phyloP scores from a whole-genome alignment of 2,888 invertebrate genomes.

The Ornithoptera priamus region DNA sequence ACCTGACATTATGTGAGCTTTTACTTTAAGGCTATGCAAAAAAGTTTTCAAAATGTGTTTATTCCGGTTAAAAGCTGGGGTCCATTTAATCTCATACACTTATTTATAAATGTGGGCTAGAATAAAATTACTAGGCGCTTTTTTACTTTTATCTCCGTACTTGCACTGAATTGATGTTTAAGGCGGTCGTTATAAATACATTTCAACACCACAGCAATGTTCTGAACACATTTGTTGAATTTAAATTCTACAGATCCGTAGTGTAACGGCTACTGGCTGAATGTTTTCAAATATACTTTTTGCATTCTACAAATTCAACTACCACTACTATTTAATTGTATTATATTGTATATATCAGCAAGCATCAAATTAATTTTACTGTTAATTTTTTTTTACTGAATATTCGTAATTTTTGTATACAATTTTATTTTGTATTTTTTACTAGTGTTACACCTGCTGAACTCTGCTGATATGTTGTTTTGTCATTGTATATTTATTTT shows the following conservation, averaged over 20 bases:
- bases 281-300: slow-evolving; percentile 56
- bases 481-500: too few relatives aligned
- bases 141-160: not conserved
- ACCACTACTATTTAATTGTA: not conserved
- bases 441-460: not conserved
- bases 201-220: slow-evolving; percentile 31
- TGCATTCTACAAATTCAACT: slow-evolving; percentile 38
- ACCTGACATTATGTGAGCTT: too few relatives aligned
- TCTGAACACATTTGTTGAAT: slow-evolving; percentile 26
- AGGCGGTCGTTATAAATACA: slow-evolving; percentile 31
- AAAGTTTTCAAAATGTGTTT: too few relatives aligned
- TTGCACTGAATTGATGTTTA: slow-evolving; percentile 17
- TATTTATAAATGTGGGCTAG: not conserved
- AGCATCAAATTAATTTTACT: not conserved
- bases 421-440: not conserved
- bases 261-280: slow-evolving; percentile 57
- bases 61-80: too few relatives aligned
- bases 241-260: slow-evolving; percentile 48
- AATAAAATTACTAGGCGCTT: not conserved
- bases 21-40: too few relatives aligned
- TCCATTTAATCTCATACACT: too few relatives aligned
- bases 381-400: not conserved
- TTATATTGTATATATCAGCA: not conserved
- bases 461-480: too few relatives aligned
- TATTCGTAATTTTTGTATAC: not conserved